Base-by-base conservation (phyloP, 2,113 vertebrate genomes). In the Laticauda laticaudata region DNA sequence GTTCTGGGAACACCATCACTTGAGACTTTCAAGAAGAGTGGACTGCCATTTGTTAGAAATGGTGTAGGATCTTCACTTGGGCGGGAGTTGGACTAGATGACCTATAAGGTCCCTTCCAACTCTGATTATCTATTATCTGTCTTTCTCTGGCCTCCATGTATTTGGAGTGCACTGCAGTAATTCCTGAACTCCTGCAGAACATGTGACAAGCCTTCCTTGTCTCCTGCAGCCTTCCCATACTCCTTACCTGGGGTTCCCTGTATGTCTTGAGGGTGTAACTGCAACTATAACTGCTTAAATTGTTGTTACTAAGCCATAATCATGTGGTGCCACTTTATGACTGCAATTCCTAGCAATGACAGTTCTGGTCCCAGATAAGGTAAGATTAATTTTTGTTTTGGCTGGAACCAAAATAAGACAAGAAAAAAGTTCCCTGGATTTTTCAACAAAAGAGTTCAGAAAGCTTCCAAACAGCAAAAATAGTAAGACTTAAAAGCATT, bases 401-500 rank as follows among this genome's bases (percentile, higher is more conserved):
- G 21, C 64, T 18, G 6, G 20, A 86, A 9, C 11, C 54, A 56
- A 43, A 61, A 61, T 18, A 29, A 57, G 15, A 75, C 61, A 26
- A 56, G 15, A 81, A 87, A 53, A 10, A 24, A 43, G 90, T 91
- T 92, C 61, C 81, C 92, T 95, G 2, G 26, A 87, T 23, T 90
- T 11, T 53, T 92, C 92, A 91, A 96, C 95, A 81, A 95, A 96
- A 95, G 87, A 4, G 34, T 94, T 89, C 14, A 64, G 93, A 29
- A 90, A 91, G 85, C 90, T 90, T 93, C 90, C 90, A 95, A 24
- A 53, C n/a, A 87, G 56, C 85, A 94, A 94, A 94, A 93, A 53
- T 95, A 95, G 24, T 88, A 26, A 88, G 93, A 95, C 94, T 95
- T 96, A 51, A 96, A 95, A 97, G 91, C 95, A 93, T 93, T 88